A percentile compares a stretch with the other conserved stretches of the same genome.
These are phyloP conservation scores for Hermodice carunculata DNA, from an alignment of 2,888 invertebrate species.

Conservation along the genomic window DNA sequence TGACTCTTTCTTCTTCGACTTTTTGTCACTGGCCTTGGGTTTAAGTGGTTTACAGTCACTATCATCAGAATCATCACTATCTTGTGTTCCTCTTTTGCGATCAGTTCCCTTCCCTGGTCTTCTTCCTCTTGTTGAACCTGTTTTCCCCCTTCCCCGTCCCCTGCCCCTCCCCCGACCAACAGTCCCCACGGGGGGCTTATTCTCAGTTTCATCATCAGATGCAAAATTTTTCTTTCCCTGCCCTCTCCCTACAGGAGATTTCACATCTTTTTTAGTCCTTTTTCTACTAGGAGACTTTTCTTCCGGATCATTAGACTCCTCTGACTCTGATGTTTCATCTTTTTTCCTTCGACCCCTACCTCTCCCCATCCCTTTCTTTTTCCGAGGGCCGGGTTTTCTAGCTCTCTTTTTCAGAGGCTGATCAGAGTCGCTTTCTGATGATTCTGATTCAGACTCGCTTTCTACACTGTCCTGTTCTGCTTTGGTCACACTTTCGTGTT, in stretches of 20 bases:
- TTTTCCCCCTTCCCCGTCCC: conserved; percentile 7
- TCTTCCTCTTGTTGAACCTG: neutral
- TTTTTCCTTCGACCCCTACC: conserved; percentile 1
- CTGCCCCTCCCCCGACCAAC: conserved; percentile 11
- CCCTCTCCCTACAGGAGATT: conserved; percentile 65
- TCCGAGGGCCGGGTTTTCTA: conserved; percentile 71
- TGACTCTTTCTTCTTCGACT: neutral
- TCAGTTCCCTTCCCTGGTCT: neutral
- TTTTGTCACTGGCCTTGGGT: neutral
- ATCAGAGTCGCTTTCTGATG: conserved; percentile 76
- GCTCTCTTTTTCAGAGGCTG: conserved; percentile 81
- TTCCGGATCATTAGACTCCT: conserved; percentile 8
- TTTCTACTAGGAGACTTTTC: neutral
- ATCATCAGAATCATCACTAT: neutral
- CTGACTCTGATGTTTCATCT: neutral
- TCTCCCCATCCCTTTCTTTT: conserved; percentile 11
- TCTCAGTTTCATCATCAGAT: conserved; percentile 40
- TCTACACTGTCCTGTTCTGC: neutral
- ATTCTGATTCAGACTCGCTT: conserved; percentile 18
- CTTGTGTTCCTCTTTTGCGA: neutral
- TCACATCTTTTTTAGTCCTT: neutral
- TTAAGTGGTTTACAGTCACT: neutral
- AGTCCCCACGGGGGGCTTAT: neutral
- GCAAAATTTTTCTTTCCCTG: conserved; percentile 42
- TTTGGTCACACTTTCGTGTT: conserved; percentile 7